These are phyloP conservation scores for Zoanthus solanderi DNA, from an alignment of 92 coral and sea anemone species.

Conservation along the genomic window DNA sequence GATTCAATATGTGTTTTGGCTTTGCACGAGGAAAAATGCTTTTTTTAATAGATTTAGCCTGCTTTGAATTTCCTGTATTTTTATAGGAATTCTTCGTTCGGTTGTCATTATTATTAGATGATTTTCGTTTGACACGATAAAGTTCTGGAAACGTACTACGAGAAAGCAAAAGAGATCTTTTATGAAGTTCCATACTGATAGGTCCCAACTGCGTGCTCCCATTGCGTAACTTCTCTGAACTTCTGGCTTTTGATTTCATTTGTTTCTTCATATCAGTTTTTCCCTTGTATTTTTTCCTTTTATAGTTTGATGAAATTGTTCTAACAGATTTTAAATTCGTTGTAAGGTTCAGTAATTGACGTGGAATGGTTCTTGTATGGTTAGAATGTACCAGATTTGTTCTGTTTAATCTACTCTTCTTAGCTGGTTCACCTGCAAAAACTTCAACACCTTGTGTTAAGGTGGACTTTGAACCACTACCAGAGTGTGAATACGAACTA, in stretches of 20 bases:
- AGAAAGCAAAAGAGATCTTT: slow-evolving; percentile 22
- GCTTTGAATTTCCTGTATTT: background rate
- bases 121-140: slow-evolving; percentile 39
- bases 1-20: background rate
- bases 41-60: background rate
- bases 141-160: slow-evolving; percentile 22
- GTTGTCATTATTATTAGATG: background rate
- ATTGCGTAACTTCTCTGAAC: background rate
- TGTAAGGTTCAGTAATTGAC: background rate
- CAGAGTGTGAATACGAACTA: background rate
- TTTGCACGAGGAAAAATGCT: background rate
- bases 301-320: background rate
- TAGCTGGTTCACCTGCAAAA: background rate
- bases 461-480: background rate
- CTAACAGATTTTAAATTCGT: background rate
- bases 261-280: background rate
- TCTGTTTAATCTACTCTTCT: background rate
- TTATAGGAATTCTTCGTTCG: background rate
- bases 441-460: background rate
- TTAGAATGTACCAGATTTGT: background rate
- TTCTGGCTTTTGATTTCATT: background rate
- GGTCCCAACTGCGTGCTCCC: background rate
- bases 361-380: too few relatives aligned
- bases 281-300: background rate
- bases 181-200: background rate